Conservation (phyloP, 2,797 vertebrate species). For the Rhinatrema bivittatum region DNA sequence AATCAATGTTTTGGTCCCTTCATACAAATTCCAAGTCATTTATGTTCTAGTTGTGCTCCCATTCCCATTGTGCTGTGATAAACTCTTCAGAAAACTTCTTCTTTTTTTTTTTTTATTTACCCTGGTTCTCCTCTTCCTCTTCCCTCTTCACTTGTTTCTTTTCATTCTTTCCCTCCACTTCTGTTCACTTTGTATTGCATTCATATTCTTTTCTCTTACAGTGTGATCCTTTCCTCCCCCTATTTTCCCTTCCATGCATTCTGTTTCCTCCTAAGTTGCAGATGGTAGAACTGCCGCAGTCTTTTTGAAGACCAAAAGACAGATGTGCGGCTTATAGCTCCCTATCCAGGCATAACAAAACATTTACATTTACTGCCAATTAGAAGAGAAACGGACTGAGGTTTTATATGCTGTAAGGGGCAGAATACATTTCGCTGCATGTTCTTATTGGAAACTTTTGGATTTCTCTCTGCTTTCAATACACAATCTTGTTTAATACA, state of each 20-base stretch:
- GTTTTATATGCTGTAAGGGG: conserved; percentile 57
- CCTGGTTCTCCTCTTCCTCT: not conserved
- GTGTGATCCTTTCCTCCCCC: not conserved
- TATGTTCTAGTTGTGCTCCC: not conserved
- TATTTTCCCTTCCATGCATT: not conserved
- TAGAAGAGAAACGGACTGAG: conserved; percentile 62
- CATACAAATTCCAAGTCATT: not conserved
- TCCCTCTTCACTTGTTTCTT: fast-evolving
- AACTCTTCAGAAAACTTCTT: not conserved
- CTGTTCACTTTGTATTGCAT: too few relatives aligned
- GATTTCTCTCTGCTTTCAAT: conserved; percentile 3
- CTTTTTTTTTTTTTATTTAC: not conserved
- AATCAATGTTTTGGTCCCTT: too few relatives aligned
- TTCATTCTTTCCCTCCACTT: not conserved
- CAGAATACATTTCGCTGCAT: conserved; percentile 48
- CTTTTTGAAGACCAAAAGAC: conserved; percentile 46
- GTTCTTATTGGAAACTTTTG: conserved; percentile 35
- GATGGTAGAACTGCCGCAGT: conserved; percentile 39
- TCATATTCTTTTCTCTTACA: too few relatives aligned
- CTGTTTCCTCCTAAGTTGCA: conserved; percentile 18
- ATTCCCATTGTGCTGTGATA: not conserved
- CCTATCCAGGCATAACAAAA: conserved; percentile 66
- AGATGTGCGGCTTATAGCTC: conserved; percentile 66
- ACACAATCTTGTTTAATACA: conserved; percentile 9
- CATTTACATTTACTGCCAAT: conserved; percentile 74